Evolutionary conservation across 2,888 invertebrate genomes (phyloP).

Genomic region (Rotaria socialis): DNA sequence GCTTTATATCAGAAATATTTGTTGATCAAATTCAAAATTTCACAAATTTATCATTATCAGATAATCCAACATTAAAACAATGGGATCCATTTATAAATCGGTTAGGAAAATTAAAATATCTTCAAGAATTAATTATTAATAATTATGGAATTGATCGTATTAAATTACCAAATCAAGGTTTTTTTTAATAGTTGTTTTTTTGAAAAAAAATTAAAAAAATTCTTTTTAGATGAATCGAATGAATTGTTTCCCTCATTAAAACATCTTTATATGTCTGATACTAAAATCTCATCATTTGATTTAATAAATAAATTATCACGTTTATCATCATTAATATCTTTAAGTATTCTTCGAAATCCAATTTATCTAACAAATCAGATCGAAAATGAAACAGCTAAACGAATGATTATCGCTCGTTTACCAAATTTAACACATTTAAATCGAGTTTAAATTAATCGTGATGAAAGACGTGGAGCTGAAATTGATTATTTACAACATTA

Average conservation of each 20-base stretch:
- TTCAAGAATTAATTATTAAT: background rate
- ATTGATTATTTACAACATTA: constrained; percentile 32
- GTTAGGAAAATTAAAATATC: background rate
- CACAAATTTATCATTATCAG: background rate
- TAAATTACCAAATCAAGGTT: background rate
- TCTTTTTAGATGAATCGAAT: background rate
- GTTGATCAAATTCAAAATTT: background rate
- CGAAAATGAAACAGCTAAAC: background rate
- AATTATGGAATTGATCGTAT: background rate
- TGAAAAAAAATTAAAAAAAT: background rate
- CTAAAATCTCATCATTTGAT: background rate
- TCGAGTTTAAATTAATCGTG: background rate
- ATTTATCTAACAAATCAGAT: background rate
- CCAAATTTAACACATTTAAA: background rate
- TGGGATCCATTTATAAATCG: background rate
- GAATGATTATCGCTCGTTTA: background rate
- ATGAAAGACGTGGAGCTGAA: constrained; percentile 25
- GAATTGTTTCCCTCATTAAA: constrained; percentile 18
- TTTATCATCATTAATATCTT: background rate
- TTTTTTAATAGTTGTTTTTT: no score
- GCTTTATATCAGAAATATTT: background rate
- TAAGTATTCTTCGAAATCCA: background rate
- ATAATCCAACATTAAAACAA: background rate
- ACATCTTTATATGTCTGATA: constrained; percentile 15
- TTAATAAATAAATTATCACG: background rate